These are phyloP conservation scores for Palythoa caribaeorum DNA, from an alignment of 92 coral and sea anemone species.

Conservation along the genomic window DNA sequence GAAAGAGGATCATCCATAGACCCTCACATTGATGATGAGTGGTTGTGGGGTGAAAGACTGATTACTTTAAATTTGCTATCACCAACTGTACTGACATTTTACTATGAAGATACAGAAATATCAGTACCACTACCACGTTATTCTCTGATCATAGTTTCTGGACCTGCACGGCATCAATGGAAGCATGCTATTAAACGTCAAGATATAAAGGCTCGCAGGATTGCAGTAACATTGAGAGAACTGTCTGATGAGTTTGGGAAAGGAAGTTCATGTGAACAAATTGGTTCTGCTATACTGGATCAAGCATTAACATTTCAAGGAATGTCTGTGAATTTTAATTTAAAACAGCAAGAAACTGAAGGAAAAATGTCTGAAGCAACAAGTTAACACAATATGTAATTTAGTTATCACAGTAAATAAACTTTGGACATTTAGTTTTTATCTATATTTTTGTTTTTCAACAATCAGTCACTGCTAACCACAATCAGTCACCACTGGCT, in stretches of 20 bases:
- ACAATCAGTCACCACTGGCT: no score
- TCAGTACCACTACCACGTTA: slow-evolving; percentile 82
- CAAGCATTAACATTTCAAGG: slow-evolving; percentile 85
- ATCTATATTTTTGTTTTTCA: no score
- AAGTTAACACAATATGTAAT: not conserved
- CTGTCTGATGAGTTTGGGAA: slow-evolving; percentile 77
- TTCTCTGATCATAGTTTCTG: slow-evolving; percentile 80
- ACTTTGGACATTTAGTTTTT: no score
- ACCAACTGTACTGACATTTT: slow-evolving; percentile 76
- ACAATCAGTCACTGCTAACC: no score
- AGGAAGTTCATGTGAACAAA: slow-evolving; percentile 63
- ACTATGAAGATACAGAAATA: slow-evolving; percentile 61
- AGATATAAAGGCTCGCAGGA: slow-evolving; percentile 79
- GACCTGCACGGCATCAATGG: slow-evolving; percentile 90
- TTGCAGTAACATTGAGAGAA: slow-evolving; percentile 92
- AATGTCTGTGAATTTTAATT: slow-evolving; percentile 71
- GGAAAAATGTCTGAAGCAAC: not conserved
- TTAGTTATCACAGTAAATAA: no score
- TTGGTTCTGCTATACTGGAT: slow-evolving; percentile 64
- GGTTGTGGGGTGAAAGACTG: slow-evolving; percentile 98
- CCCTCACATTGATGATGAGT: slow-evolving; percentile 92
- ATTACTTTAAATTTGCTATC: slow-evolving; percentile 89
- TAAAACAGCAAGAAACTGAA: slow-evolving; percentile 17
- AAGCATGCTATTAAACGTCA: slow-evolving; percentile 90
- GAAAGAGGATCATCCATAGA: slow-evolving; percentile 94